Evolutionary conservation across 2,113 vertebrate species (phyloP).

Genomic region (Rhinoptilus africanus): DNA sequence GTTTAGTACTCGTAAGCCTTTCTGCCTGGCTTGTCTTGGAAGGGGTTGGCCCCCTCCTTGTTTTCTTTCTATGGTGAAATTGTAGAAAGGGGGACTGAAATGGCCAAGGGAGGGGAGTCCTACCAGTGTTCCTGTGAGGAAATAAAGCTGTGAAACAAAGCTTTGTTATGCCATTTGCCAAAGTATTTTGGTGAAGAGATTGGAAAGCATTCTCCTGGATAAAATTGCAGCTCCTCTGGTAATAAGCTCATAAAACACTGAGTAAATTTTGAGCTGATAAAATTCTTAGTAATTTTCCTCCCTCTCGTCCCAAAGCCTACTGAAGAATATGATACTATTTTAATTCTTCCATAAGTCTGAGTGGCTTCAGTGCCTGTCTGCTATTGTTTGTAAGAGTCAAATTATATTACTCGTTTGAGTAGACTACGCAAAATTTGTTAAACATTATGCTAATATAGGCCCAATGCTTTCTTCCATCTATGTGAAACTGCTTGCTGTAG

Average conservation of each 20-base stretch:
- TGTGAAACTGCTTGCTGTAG: not conserved
- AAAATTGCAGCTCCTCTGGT: not conserved
- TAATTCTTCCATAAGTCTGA: not conserved
- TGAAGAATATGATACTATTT: not conserved
- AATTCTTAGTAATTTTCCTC: not conserved
- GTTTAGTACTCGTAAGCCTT: not conserved
- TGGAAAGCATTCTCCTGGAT: not conserved
- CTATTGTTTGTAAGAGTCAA: not conserved
- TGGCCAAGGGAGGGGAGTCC: not conserved
- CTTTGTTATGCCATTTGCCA: not conserved
- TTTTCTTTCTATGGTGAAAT: not conserved
- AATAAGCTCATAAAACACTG: not conserved
- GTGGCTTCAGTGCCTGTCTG: not conserved
- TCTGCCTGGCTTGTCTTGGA: not conserved
- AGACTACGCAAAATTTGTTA: not conserved
- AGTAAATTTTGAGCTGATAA: not conserved
- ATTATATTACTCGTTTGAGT: not conserved
- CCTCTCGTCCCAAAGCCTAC: not conserved
- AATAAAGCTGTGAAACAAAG: not conserved
- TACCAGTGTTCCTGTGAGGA: not conserved
- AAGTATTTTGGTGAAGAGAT: not conserved
- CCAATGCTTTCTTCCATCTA: not conserved
- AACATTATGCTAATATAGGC: rapidly evolving
- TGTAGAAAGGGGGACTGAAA: not conserved
- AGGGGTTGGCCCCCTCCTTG: rapidly evolving